phyloP scores from a whole-genome alignment of 2,888 invertebrate species.

The Malacosoma neustria region DNA sequence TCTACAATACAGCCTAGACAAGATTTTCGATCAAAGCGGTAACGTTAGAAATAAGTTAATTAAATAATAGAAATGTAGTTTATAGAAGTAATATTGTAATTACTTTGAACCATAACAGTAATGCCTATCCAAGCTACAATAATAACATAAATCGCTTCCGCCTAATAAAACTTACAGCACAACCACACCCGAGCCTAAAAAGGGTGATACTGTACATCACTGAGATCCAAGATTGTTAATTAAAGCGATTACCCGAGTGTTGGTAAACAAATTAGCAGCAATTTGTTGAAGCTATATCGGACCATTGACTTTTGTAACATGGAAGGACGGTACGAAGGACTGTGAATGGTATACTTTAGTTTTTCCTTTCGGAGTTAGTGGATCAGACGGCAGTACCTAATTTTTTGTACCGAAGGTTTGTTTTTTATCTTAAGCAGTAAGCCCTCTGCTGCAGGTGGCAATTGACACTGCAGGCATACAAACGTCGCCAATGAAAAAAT shows the following conservation, averaged over 20 bases:
- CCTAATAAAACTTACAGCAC: not conserved
- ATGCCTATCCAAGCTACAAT: not conserved
- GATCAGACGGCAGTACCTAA: not conserved
- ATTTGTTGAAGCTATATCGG: conserved; percentile 5
- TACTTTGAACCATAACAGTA: too few species aligned
- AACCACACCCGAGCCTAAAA: not conserved
- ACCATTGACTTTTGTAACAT: not conserved
- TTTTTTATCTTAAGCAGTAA: not conserved
- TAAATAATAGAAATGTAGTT: too few species aligned
- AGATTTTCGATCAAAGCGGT: too few species aligned
- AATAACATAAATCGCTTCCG: not conserved
- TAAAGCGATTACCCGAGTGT: conserved; percentile 36
- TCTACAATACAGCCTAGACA: too few species aligned
- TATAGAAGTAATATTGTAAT: too few species aligned
- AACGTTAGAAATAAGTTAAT: too few species aligned
- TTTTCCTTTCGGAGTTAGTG: not conserved
- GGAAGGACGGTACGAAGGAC: not conserved
- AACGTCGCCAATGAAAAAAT: too few species aligned
- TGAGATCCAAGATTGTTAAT: conserved; percentile 21
- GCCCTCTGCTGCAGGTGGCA: too few species aligned
- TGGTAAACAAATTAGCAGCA: conserved; percentile 30
- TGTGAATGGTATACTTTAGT: not conserved
- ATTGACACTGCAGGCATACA: too few species aligned
- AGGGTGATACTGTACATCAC: conserved; percentile 4
- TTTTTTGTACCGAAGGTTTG: not conserved